Conservation (phyloP, 2,797 vertebrate species). For the Pyrocephalus nanus region DNA sequence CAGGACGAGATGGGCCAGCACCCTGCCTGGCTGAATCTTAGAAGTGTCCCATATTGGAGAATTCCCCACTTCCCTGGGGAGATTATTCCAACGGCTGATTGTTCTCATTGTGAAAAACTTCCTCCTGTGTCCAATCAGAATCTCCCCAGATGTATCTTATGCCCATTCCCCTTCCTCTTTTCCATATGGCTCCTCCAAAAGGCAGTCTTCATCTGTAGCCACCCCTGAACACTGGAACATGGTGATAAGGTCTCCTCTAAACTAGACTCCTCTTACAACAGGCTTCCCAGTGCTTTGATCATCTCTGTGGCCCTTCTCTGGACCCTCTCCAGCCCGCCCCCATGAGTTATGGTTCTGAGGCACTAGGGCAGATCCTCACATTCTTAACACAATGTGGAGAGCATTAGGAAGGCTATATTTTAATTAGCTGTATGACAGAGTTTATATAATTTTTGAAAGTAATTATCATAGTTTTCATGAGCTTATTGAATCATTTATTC, state of each 20-base stretch:
- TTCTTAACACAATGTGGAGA: not conserved
- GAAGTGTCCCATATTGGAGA: not conserved
- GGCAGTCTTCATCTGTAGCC: not conserved
- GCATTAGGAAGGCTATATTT: not conserved
- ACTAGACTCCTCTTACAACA: not conserved
- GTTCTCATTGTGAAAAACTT: not conserved
- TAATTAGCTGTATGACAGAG: not conserved
- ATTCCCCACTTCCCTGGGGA: not conserved
- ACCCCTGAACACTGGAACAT: not conserved
- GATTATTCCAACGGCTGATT: not conserved
- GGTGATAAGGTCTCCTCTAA: not conserved
- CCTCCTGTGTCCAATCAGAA: not conserved
- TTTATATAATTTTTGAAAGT: not conserved
- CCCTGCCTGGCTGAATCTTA: not conserved
- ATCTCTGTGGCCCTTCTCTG: not conserved
- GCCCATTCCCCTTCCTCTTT: not conserved
- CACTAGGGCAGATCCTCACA: not conserved
- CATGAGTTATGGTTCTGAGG: not conserved
- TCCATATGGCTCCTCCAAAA: not conserved
- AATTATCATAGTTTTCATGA: not conserved
- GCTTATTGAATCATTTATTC: not conserved
- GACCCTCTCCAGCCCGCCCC: not conserved
- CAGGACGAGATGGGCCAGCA: not conserved
- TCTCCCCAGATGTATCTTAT: not conserved
- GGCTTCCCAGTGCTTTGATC: not conserved